Base-by-base conservation (phyloP, 2,888 invertebrate species). In the Endotricha flammealis region DNA sequence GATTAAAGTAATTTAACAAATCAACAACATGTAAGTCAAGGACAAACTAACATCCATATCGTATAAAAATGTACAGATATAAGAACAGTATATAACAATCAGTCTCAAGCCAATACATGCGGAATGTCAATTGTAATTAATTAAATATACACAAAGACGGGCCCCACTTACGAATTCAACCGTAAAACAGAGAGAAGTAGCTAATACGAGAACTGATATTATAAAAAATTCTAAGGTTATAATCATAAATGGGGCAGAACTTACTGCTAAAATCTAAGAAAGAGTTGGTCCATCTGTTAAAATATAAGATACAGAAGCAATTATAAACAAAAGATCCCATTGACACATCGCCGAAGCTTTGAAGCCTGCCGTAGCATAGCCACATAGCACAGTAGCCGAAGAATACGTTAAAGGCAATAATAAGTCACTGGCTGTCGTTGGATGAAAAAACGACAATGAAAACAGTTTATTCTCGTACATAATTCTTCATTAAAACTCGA, bases 231-330 rank as follows among this genome's bases (percentile, higher is more conserved):
- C 7, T 9, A 29, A 23, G 46, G 50, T 44, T 58, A 61, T 57
- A 65, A 66, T 56, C 52, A 58, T 51, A 64, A 66, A 57, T 55
- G 49, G 43, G 50, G 43, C 46, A 53, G 49, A 59, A 66, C 71
- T 76, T 75, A 81, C 65, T 60, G 57, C 74, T 81, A 78, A 64
- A 68, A 54, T 63, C 74, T 79, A 81, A 65, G 60, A 64, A 64
- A 75, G 72, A 73, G 61, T 80, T 81, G 81, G 81, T 81, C 81
- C 81, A 53, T 74, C 69, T 63, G 73, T 66, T 71, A 68, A 71
- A 73, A 63, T 67, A 71, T 67, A 60, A 57, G 50, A 53, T 42
- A 57, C 57, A 60, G 51, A 63, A 62, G 62, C 65, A 38, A 59
- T 52, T 48, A 38, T 48, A 37, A 44, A 45, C 42, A 32, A 24